Evolutionary conservation across 1,140 invertebrate species (phyloP).

Genomic region (Drosophila ficusphila): DNA sequence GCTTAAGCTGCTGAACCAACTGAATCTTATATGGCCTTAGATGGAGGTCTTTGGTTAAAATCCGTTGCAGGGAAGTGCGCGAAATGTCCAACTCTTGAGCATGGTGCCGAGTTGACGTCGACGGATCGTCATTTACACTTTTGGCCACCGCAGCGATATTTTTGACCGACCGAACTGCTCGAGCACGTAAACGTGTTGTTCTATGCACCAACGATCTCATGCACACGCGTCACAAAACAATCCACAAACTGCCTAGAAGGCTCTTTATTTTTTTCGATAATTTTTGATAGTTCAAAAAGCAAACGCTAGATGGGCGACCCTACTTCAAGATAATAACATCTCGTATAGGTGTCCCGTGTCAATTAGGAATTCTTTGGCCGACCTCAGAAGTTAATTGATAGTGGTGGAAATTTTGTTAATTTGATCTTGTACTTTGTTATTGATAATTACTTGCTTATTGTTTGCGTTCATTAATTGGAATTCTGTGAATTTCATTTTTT

Average conservation of each 20-base stretch:
- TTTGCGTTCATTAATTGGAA: conserved; percentile 1
- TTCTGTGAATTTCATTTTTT: not conserved
- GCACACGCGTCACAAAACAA: too few species aligned
- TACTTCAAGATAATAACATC: too few species aligned
- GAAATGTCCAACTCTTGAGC: too few species aligned
- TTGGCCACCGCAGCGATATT: not conserved
- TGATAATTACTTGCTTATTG: conserved; percentile 1
- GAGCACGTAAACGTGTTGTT: not conserved
- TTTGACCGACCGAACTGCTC: not conserved
- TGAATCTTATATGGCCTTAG: not conserved
- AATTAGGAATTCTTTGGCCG: not conserved
- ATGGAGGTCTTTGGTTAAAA: not conserved
- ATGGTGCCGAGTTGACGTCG: too few species aligned
- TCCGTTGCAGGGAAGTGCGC: not conserved
- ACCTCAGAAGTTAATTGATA: conserved; percentile 1
- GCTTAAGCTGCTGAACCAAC: not conserved
- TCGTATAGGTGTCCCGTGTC: too few species aligned
- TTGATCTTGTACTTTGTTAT: not conserved
- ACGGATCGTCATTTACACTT: not conserved
- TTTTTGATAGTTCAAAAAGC: too few species aligned
- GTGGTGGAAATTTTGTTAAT: not conserved
- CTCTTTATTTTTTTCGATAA: too few species aligned
- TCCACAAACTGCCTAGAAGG: too few species aligned
- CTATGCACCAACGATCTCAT: too few species aligned
- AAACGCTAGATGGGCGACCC: too few species aligned